phyloP scores from a whole-genome alignment of 2,113 vertebrate genomes.

The Lepisosteus osseus region DNA sequence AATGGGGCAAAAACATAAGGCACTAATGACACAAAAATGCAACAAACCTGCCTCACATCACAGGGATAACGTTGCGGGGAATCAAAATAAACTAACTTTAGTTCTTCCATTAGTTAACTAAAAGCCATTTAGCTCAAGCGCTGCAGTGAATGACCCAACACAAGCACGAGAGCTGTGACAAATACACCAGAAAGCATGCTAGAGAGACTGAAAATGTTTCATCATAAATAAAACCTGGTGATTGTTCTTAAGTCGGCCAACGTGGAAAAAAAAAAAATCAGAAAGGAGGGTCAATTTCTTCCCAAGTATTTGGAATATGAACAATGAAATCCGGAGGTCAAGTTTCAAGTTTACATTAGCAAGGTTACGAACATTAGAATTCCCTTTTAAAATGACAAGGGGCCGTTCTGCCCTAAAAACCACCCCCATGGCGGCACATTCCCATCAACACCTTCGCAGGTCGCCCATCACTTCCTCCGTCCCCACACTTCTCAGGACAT shows the following conservation, averaged over 20 bases:
- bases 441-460: background rate
- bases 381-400: background rate
- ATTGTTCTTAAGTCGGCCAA: background rate
- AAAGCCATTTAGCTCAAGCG: no score
- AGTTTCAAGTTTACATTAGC: no score
- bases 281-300: background rate
- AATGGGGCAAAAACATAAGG: slow-evolving; percentile 25
- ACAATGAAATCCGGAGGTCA: background rate
- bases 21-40: slow-evolving; percentile 29
- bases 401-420: background rate
- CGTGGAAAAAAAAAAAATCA: background rate
- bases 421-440: background rate
- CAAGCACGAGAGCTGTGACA: no score
- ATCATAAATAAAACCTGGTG: background rate
- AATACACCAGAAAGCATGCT: background rate
- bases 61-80: background rate
- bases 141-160: no score
- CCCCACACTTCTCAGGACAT: slow-evolving; percentile 37
- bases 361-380: background rate
- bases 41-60: background rate
- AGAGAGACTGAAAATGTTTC: background rate
- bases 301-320: background rate
- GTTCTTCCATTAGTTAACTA: no score
- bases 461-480: slow-evolving; percentile 51
- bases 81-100: background rate